Evolutionary conservation across 2,797 vertebrate genomes (phyloP), one percentile per base, ranked within the genome.

Genomic region (Tenualosa ilisha): DNA sequence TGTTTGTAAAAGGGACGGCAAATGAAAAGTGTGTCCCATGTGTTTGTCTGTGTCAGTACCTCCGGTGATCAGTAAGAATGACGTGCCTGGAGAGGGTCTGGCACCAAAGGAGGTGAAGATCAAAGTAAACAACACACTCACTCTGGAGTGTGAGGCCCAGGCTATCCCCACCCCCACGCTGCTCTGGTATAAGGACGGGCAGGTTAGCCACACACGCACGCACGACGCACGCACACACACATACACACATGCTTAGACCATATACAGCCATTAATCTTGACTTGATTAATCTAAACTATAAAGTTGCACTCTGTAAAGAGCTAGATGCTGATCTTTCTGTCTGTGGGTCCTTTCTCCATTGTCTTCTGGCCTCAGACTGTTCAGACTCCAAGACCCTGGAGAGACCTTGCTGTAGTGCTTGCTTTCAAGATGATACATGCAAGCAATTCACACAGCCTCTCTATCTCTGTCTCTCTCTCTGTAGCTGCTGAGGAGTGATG

Each of bases 161-260:
- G 98, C 97, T 0, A 85, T 98, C 89, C 98, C 98, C 75, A 91
- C 93, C 26, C 96, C 98, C 1, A 93, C 94, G 4, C 93, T 99
- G 90, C 96, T 95, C 93, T 99, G 98, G 98, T 98, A 97, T 94
- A 99, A 99, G 91, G 97, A 99, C 0, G 97, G 97, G 93, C 97
- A 99, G 97, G 98, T 96, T 65, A 96, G 72, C 50, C 22, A 79
- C 20, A 75, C 13, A 61, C 54, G 0, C 56, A 22, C 53, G 9
- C 31, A 3, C 53, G 6, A 12, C 22, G 8, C 56, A 13, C 12
- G 15, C 82, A 15, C 20, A 79, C n/a, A 24, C 68, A 20, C 26
- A 53, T 22, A 56, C 15, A 31, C 72, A 26, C 54, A 56, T 3
- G 13, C 54, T 22, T 7, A 65, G 7, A 65, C 20, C 20, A 59